phyloP scores from a whole-genome alignment of 2,888 invertebrate genomes.

The Urechis unicinctus region DNA sequence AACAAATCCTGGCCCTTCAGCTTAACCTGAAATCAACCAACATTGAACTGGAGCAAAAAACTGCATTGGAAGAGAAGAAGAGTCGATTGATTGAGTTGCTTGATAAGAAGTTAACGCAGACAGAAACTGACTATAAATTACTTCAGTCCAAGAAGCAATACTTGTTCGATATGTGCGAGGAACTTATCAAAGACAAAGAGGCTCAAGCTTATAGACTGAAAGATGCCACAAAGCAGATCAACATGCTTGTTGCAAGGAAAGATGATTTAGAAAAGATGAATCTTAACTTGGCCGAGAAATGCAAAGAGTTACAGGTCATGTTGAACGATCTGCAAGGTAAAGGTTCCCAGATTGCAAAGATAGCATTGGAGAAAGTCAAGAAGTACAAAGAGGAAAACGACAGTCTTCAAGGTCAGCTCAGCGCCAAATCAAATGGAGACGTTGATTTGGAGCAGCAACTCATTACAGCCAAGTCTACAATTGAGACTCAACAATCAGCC shows the following conservation, averaged over 20 bases:
- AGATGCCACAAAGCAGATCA: constrained; percentile 11
- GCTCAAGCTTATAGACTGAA: constrained; percentile 5
- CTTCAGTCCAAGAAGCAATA: constrained; percentile 7
- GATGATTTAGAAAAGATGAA: constrained; percentile 8
- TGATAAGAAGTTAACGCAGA: constrained; percentile 12
- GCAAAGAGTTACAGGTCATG: constrained; percentile 16
- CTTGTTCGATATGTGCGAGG: constrained; percentile 10
- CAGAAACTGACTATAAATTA: neutral
- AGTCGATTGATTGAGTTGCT: constrained; percentile 15
- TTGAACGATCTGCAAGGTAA: constrained; percentile 15
- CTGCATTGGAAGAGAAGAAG: constrained; percentile 12
- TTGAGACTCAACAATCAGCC: neutral
- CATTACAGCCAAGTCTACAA: neutral
- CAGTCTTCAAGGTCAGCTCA: constrained; percentile 11
- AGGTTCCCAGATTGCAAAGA: constrained; percentile 13
- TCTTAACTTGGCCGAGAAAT: constrained; percentile 6
- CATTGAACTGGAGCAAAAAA: constrained; percentile 13
- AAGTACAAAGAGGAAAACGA: constrained; percentile 15
- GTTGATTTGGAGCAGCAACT: neutral
- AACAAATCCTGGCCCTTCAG: constrained; percentile 10
- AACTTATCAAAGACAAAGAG: constrained; percentile 12
- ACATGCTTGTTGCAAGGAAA: constrained; percentile 3
- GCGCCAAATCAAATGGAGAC: constrained; percentile 2
- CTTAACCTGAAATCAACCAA: constrained; percentile 11
- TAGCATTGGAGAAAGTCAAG: constrained; percentile 20